These are phyloP conservation scores for Enteromius fasciolatus DNA, from an alignment of 2,797 vertebrate genomes.

Conservation along the genomic window DNA sequence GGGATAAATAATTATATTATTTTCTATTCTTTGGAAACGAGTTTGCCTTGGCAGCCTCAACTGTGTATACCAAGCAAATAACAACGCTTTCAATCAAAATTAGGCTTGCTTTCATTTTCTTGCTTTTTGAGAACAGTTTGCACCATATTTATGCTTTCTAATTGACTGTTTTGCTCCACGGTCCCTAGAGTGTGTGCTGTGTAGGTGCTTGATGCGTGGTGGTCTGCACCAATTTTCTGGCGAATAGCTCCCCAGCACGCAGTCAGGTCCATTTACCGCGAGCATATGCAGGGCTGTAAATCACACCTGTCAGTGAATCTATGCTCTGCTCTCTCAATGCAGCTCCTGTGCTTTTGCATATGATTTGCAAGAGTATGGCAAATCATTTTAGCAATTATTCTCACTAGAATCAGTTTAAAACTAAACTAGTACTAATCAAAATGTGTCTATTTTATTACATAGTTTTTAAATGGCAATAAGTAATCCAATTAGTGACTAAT, in stretches of 20 bases:
- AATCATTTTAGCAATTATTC: conserved; percentile 2
- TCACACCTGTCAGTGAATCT: conserved; percentile 20
- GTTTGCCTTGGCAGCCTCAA: neutral
- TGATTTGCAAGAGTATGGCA: conserved; percentile 27
- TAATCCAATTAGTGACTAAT: neutral
- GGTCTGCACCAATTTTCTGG: conserved; percentile 45
- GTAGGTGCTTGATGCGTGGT: neutral
- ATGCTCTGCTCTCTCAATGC: conserved; percentile 26
- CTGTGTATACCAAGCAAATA: neutral
- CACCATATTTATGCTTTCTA: conserved; percentile 4
- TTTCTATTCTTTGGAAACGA: neutral
- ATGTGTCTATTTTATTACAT: neutral
- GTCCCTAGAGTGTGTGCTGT: conserved; percentile 17
- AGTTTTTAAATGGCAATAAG: neutral
- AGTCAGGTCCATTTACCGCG: conserved; percentile 22
- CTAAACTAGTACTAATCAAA: neutral
- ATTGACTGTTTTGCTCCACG: conserved; percentile 19
- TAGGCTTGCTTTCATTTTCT: neutral
- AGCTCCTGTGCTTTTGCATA: conserved; percentile 34
- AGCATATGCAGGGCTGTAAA: conserved; percentile 49
- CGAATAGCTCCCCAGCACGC: conserved; percentile 11
- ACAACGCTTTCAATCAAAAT: neutral
- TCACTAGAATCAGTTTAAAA: neutral
- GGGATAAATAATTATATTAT: neutral
- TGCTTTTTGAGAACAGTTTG: neutral